A percentile compares a stretch with the other conserved stretches of the same genome.
Conservation (phyloP, 1,140 invertebrate genomes). For the Planococcus citri region DNA sequence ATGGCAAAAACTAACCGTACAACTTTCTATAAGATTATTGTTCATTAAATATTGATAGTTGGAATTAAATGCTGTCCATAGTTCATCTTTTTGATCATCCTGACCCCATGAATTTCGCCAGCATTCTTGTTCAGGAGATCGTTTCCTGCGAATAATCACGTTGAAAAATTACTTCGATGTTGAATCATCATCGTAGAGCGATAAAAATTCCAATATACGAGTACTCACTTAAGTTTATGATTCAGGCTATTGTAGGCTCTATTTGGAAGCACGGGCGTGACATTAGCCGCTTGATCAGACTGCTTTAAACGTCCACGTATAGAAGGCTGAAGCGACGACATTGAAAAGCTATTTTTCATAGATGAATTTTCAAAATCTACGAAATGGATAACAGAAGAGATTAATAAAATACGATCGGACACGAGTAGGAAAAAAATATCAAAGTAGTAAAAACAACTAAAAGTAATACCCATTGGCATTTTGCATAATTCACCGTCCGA, state of each 20-base stretch:
- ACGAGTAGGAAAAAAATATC: too few relatives aligned
- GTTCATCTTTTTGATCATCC: conserved; percentile 50
- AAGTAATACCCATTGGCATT: conserved; percentile 8
- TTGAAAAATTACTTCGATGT: too few relatives aligned
- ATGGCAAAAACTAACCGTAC: conserved; percentile 44
- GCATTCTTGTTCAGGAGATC: conserved; percentile 44
- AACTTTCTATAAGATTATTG: conserved; percentile 77
- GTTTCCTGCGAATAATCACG: conserved; percentile 35
- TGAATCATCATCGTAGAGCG: too few relatives aligned
- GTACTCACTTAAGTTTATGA: conserved; percentile 23
- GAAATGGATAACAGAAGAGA: conserved; percentile 22
- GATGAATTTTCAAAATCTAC: conserved; percentile 34
- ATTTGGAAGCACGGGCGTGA: conserved; percentile 4
- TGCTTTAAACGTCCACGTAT: conserved; percentile 22
- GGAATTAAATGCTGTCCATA: conserved; percentile 69
- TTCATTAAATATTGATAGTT: conserved; percentile 91
- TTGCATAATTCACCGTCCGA: conserved; percentile 14
- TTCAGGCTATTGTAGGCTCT: conserved; percentile 23
- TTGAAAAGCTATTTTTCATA: conserved; percentile 42
- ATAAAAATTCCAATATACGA: not conserved
- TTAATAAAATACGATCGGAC: not conserved
- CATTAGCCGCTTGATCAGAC: conserved; percentile 7
- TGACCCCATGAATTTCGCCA: conserved; percentile 56
- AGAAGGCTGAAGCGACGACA: conserved; percentile 42
- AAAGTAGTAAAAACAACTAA: not conserved